These are phyloP conservation scores for Ceratoteleas bidentatus DNA, from an alignment of 1,140 invertebrate species.

Conservation along the genomic window DNA sequence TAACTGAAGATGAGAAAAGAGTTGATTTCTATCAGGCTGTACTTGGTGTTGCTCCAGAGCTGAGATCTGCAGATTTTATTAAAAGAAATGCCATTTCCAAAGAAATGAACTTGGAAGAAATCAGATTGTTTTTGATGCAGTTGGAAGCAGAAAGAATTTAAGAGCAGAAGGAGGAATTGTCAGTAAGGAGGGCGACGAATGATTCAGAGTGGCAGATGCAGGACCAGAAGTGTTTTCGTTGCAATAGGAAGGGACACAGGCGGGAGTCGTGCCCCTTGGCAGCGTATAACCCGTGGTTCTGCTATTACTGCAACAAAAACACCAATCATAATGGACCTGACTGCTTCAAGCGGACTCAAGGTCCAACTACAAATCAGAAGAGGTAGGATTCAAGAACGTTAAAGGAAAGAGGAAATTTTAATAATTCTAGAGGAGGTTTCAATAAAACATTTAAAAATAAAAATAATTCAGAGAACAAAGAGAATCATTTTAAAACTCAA, in stretches of 20 bases:
- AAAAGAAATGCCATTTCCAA: background rate
- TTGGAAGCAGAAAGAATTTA: conserved; percentile 41
- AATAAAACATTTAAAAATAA: too few relatives aligned
- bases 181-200: background rate
- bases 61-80: conserved; percentile 16
- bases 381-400: too few relatives aligned
- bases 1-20: conserved; percentile 56
- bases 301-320: background rate
- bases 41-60: conserved; percentile 3
- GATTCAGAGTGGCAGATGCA: too few relatives aligned
- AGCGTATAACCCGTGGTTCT: background rate
- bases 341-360: too few relatives aligned
- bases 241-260: background rate
- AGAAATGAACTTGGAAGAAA: conserved; percentile 45
- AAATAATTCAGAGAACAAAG: too few relatives aligned
- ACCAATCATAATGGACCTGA: background rate
- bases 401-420: too few relatives aligned
- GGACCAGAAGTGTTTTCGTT: background rate
- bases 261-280: background rate
- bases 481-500: too few relatives aligned
- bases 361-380: too few relatives aligned
- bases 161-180: background rate
- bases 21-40: conserved; percentile 49
- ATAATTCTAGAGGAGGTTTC: too few relatives aligned
- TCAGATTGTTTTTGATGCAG: conserved; percentile 38